These are phyloP conservation scores for Anarrhichthys ocellatus DNA, from an alignment of 2,113 vertebrate species.

Conservation along the genomic window DNA sequence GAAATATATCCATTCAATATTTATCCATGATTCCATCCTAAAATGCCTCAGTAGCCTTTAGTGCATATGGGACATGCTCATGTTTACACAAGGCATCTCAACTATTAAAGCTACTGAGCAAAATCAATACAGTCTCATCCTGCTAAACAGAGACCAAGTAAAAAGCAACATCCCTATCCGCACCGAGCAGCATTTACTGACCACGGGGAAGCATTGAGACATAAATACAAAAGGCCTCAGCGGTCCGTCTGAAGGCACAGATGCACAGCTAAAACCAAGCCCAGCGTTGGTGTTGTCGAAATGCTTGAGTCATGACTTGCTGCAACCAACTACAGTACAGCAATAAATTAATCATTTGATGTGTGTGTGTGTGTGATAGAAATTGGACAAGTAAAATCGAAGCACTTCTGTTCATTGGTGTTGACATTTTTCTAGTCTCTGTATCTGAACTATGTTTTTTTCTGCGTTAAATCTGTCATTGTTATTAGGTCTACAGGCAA, in stretches of 20 bases:
- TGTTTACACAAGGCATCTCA: constrained; percentile 54
- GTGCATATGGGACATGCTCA: constrained; percentile 43
- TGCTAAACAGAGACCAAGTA: constrained; percentile 52
- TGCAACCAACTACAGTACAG: constrained; percentile 19
- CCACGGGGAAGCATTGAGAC: constrained; percentile 26
- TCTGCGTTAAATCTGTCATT: constrained; percentile 51
- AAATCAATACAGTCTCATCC: constrained; percentile 64
- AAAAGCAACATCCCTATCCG: constrained; percentile 39
- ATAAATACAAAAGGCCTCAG: constrained; percentile 36
- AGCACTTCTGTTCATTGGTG: neutral
- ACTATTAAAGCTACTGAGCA: constrained; percentile 48
- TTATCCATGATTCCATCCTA: constrained; percentile 32
- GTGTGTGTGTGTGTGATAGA: neutral
- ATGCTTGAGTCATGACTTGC: constrained; percentile 41
- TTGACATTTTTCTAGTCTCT: constrained; percentile 39
- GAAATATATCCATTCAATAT: constrained; percentile 36
- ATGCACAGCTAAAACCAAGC: constrained; percentile 1
- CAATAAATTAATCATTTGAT: constrained; percentile 21
- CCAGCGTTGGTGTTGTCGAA: neutral
- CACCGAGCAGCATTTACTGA: constrained; percentile 32
- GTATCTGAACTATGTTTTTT: constrained; percentile 27
- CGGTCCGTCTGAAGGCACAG: neutral
- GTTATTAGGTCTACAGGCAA: constrained; percentile 56
- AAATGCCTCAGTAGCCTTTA: constrained; percentile 44
- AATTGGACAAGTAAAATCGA: neutral